Evolutionary conservation across 1,140 invertebrate species (phyloP).

Genomic region (Matsumurasca onukii): DNA sequence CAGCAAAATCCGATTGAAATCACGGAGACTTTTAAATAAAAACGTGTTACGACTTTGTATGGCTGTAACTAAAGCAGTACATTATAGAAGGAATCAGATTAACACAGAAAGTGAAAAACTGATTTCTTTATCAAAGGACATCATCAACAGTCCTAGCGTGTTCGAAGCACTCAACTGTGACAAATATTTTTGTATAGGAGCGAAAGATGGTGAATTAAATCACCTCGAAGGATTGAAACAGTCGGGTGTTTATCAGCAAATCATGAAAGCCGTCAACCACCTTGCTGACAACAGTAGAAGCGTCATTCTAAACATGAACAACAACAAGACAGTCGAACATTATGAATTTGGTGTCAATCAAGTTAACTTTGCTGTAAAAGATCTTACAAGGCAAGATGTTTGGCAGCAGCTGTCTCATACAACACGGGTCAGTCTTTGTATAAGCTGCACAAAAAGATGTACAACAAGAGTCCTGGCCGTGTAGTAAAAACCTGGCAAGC

Average conservation of each 20-base stretch:
- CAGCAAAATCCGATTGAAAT: neutral
- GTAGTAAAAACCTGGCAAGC: too few relatives aligned
- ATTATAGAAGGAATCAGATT: neutral
- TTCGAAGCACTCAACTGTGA: neutral
- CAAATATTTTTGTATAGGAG: neutral
- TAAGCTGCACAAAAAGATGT: too few relatives aligned
- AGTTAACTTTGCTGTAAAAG: neutral
- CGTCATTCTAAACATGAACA: neutral
- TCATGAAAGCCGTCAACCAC: too few relatives aligned
- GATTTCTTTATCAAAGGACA: neutral
- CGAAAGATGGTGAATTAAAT: neutral
- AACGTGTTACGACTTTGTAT: neutral
- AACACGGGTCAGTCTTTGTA: too few relatives aligned
- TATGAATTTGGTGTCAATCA: too few relatives aligned
- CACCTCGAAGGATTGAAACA: too few relatives aligned
- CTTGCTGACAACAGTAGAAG: too few relatives aligned
- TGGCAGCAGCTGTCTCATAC: too few relatives aligned
- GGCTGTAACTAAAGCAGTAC: neutral
- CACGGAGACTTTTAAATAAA: neutral
- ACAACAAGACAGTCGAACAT: conserved; percentile 2
- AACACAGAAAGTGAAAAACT: neutral
- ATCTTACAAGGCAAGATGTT: too few relatives aligned
- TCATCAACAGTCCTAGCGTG: neutral
- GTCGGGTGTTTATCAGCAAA: too few relatives aligned
- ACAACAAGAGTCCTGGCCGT: too few relatives aligned